Percentiles rank a stretch among this genome's conserved stretches.
These are phyloP conservation scores for Planococcus citri DNA, from an alignment of 1,140 invertebrate genomes.

Conservation along the genomic window DNA sequence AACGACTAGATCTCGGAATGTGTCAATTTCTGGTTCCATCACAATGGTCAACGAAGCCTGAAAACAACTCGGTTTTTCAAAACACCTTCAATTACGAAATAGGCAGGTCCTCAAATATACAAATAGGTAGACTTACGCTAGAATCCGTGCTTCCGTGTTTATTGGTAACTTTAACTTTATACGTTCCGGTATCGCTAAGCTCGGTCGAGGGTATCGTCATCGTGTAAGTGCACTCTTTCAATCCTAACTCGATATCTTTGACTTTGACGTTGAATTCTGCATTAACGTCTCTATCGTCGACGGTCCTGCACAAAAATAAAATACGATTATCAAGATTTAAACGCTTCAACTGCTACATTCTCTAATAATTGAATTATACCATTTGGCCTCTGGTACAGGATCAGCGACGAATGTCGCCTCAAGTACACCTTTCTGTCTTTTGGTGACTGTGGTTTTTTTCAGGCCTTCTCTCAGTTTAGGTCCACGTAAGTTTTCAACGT, in stretches of 20 bases:
- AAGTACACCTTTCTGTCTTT: conserved; percentile 57
- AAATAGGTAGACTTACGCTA: conserved; percentile 36
- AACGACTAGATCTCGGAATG: conserved; percentile 54
- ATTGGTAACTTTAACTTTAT: conserved; percentile 63
- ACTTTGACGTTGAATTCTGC: conserved; percentile 38
- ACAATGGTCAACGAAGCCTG: conserved; percentile 58
- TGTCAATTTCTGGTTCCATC: conserved; percentile 57
- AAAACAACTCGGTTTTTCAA: too few relatives aligned
- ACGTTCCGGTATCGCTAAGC: conserved; percentile 64
- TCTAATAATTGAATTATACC: conserved; percentile 36
- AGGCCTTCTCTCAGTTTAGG: conserved; percentile 59
- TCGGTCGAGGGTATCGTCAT: conserved; percentile 52
- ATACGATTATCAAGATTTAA: conserved; percentile 20
- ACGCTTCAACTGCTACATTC: not conserved
- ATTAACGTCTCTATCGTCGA: conserved; percentile 36
- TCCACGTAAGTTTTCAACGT: conserved; percentile 56
- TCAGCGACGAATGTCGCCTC: conserved; percentile 66
- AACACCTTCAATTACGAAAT: too few relatives aligned
- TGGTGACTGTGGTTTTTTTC: conserved; percentile 50
- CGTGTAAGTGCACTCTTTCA: conserved; percentile 59
- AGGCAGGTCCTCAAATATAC: too few relatives aligned
- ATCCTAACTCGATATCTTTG: conserved; percentile 53
- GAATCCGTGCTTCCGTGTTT: conserved; percentile 57
- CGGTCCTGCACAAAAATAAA: conserved; percentile 36
- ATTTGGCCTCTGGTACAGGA: conserved; percentile 49